phyloP scores from a whole-genome alignment of 2,113 vertebrate species.

The Todiramphus chloris region DNA sequence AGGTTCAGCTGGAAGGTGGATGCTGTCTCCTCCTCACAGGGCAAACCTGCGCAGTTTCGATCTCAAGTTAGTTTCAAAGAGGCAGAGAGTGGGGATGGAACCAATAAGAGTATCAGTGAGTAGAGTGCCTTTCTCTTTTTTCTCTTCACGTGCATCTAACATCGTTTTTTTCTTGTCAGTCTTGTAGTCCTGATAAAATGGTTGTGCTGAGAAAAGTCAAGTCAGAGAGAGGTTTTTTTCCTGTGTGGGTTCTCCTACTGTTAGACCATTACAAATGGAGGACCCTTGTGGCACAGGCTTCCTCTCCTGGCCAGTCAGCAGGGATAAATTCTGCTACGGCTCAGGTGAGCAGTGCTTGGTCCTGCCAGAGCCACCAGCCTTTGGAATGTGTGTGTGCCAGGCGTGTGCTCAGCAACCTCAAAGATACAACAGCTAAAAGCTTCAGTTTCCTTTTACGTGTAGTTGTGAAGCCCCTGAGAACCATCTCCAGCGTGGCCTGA shows the following conservation, averaged over 20 bases:
- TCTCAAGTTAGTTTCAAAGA: background rate
- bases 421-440: background rate
- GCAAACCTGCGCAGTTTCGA: background rate
- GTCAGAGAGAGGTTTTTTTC: fast-evolving
- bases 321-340: background rate
- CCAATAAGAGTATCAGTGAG: background rate
- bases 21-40: background rate
- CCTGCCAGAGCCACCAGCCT: background rate
- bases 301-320: background rate
- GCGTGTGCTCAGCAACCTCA: fast-evolving
- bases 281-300: background rate
- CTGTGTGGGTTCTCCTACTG: background rate
- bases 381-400: background rate
- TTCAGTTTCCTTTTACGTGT: background rate
- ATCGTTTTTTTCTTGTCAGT: background rate
- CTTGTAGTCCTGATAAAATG: background rate
- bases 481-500: background rate
- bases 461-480: background rate
- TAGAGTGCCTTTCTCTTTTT: fast-evolving
- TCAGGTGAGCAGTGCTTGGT: background rate
- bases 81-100: background rate
- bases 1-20: background rate
- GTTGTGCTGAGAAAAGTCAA: background rate
- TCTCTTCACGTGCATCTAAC: background rate
- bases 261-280: background rate